Evolutionary conservation across 2,797 vertebrate genomes (phyloP).

Genomic region (Danio albolineatus): DNA sequence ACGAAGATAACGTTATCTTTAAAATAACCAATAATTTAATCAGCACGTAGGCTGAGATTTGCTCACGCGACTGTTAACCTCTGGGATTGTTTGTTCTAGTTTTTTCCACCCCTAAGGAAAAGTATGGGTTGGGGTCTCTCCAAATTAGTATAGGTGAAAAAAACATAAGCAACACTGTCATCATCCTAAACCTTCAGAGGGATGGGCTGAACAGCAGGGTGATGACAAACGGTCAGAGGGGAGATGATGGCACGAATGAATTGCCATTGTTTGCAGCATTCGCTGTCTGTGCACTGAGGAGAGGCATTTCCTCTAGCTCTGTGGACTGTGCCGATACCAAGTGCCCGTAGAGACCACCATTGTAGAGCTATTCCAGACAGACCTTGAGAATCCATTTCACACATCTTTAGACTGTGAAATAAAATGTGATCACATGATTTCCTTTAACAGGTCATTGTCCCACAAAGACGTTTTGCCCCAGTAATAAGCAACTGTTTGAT

Average conservation of each 20-base stretch:
- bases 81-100: constrained; percentile 11
- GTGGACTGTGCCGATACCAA: constrained; percentile 43
- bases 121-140: constrained; percentile 27
- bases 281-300: constrained; percentile 54
- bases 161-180: constrained; percentile 28
- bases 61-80: constrained; percentile 20
- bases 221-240: constrained; percentile 46
- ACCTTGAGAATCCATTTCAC: constrained; percentile 48
- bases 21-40: constrained; percentile 33
- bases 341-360: constrained; percentile 41
- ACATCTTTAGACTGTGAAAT: constrained; percentile 28
- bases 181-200: constrained; percentile 33
- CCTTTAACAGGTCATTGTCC: not conserved
- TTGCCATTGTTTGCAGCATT: constrained; percentile 53
- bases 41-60: constrained; percentile 10
- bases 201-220: constrained; percentile 39
- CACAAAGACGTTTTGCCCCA: not conserved
- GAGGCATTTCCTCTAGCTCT: constrained; percentile 59
- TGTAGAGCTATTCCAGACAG: constrained; percentile 47
- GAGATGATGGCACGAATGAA: constrained; percentile 43
- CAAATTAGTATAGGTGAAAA: constrained; percentile 24
- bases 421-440: constrained; percentile 19
- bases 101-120: constrained; percentile 11
- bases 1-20: constrained; percentile 40
- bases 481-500: not conserved